A percentile compares a stretch with the other conserved stretches of the same genome.
Conservation (phyloP, 2,888 invertebrate species). For the Agriopis marginaria region DNA sequence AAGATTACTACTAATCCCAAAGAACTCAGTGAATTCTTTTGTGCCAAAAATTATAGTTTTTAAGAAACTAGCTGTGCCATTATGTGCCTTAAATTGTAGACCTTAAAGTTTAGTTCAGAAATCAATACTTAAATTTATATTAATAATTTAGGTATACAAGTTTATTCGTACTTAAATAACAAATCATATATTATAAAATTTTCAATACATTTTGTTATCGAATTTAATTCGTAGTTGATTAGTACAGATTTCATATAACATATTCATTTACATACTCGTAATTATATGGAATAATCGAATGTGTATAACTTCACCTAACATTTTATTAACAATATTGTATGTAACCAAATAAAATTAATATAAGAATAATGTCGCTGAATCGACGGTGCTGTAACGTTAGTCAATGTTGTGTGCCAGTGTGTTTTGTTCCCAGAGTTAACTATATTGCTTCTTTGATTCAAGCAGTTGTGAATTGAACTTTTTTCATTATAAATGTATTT, state of each 20-base stretch:
- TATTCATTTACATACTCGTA: too few species aligned
- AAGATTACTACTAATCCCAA: slow-evolving; percentile 54
- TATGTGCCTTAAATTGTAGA: slow-evolving; percentile 28
- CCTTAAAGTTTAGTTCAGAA: neutral
- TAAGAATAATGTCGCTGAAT: slow-evolving; percentile 71
- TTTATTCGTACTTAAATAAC: slow-evolving; percentile 2
- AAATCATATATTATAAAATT: neutral
- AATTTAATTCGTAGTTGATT: too few species aligned
- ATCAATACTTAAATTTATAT: neutral
- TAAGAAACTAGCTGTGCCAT: slow-evolving; percentile 45
- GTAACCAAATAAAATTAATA: slow-evolving; percentile 44
- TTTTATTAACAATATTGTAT: slow-evolving; percentile 32
- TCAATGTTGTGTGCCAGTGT: slow-evolving; percentile 51
- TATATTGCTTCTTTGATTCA: neutral
- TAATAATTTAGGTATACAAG: neutral
- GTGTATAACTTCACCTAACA: neutral
- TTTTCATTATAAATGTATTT: neutral
- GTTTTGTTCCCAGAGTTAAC: slow-evolving; percentile 19
- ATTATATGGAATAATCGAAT: neutral
- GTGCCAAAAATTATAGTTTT: slow-evolving; percentile 72
- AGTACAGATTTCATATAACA: too few species aligned
- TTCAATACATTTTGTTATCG: neutral
- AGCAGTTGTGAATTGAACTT: neutral
- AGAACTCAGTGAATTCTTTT: slow-evolving; percentile 78
- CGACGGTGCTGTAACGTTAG: slow-evolving; percentile 67